Percentiles rank a stretch among this genome's conserved stretches.
phyloP scores from a whole-genome alignment of 92 coral and sea anemone species.

The Muricea muricata region DNA sequence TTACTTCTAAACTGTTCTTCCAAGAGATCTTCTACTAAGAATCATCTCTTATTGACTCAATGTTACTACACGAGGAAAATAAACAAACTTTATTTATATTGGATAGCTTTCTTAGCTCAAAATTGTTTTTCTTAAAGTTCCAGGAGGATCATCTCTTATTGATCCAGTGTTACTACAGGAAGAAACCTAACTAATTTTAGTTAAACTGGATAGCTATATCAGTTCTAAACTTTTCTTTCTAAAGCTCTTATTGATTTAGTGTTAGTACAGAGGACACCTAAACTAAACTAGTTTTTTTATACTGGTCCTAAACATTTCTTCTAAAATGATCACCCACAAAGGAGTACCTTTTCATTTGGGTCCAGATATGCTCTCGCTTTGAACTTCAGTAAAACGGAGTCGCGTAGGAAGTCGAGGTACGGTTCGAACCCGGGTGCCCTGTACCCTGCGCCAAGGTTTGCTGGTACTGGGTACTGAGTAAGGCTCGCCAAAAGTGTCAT shows the following conservation, averaged over 20 bases:
- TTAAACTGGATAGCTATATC: no score
- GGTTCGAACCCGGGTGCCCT: slow-evolving; percentile 97
- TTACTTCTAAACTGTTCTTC: no score
- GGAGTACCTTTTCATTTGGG: slow-evolving; percentile 80
- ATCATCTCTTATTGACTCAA: no score
- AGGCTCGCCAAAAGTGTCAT: slow-evolving; percentile 77
- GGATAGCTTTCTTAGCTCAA: no score
- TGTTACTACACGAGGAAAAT: no score
- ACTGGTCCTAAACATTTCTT: neutral
- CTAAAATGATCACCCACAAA: neutral
- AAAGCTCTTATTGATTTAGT: no score
- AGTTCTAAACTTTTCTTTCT: no score
- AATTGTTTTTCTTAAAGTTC: no score
- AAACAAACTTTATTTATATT: no score
- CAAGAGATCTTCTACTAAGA: no score
- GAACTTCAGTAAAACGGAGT: slow-evolving; percentile 89
- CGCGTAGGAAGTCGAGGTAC: slow-evolving; percentile 80
- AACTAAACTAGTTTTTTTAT: neutral
- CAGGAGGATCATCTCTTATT: no score
- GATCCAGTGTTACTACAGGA: neutral
- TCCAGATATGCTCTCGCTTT: slow-evolving; percentile 90
- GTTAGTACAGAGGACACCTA: neutral
- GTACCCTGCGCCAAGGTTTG: slow-evolving; percentile 89
- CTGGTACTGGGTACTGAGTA: slow-evolving; percentile 90
- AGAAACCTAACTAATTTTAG: neutral